Percentiles rank a stretch among this genome's conserved stretches.
Evolutionary conservation across 2,888 invertebrate species (phyloP).

Genomic region (Ptychoptera contaminata): DNA sequence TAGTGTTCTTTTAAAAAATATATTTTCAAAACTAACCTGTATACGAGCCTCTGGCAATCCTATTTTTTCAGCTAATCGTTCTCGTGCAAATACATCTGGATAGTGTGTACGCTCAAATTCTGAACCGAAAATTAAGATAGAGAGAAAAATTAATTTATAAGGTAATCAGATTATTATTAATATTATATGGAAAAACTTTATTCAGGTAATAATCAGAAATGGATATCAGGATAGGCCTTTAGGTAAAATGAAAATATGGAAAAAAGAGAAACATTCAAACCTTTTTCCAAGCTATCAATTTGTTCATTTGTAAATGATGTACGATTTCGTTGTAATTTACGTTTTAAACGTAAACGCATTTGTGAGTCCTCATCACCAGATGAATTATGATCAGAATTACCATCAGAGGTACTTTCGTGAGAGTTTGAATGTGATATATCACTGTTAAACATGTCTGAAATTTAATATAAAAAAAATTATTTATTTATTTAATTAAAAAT

Average conservation of each 20-base stretch:
- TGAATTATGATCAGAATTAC: constrained; percentile 81
- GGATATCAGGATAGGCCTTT: no score
- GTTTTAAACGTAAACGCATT: constrained; percentile 79
- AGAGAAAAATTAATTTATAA: no score
- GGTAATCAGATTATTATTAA: no score
- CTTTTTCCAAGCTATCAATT: constrained; percentile 97
- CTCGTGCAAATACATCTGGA: constrained; percentile 92
- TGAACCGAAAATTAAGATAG: no score
- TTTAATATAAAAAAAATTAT: not conserved
- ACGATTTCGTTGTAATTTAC: constrained; percentile 92
- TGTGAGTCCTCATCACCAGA: constrained; percentile 84
- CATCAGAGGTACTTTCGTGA: constrained; percentile 67
- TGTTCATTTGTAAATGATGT: constrained; percentile 98
- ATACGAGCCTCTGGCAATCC: constrained; percentile 98
- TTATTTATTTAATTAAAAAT: no score
- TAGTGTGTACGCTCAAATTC: constrained; percentile 96
- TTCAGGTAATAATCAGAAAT: no score
- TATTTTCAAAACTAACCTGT: constrained; percentile 62
- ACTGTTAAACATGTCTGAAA: constrained; percentile 40
- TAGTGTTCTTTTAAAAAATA: constrained; percentile 15
- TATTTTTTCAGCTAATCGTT: constrained; percentile 91
- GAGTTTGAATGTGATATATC: constrained; percentile 38
- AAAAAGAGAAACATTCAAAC: no score
- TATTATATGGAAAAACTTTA: no score
- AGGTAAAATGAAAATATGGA: no score